These are phyloP conservation scores for Ecliptopera silaceata DNA, from an alignment of 2,888 invertebrate genomes.

Conservation along the genomic window DNA sequence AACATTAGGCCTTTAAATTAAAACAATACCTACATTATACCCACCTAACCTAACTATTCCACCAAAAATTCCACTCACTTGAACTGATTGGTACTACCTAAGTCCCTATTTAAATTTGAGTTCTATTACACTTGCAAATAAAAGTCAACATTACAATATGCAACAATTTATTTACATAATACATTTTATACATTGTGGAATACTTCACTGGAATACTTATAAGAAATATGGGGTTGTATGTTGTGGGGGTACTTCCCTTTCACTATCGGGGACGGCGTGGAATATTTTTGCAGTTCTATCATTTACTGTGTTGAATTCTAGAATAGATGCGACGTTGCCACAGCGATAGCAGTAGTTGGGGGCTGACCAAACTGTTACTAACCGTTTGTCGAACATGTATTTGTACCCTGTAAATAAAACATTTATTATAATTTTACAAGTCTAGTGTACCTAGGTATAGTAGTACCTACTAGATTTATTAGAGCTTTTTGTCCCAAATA, in stretches of 20 bases:
- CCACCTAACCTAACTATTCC: no score
- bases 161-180: constrained; percentile 71
- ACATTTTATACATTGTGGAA: constrained; percentile 47
- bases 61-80: no score
- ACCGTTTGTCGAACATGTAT: constrained; percentile 98
- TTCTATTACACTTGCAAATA: not conserved
- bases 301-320: constrained; percentile 92
- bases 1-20: no score
- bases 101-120: no score
- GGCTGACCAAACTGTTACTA: constrained; percentile 99
- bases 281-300: constrained; percentile 93
- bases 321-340: constrained; percentile 98
- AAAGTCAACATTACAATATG: constrained; percentile 37
- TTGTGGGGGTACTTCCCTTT: constrained; percentile 95
- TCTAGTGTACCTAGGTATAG: no score
- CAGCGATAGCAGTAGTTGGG: constrained; percentile 99
- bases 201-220: constrained; percentile 77
- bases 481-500: no score
- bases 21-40: not conserved
- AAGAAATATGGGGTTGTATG: constrained; percentile 98
- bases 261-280: constrained; percentile 96
- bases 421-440: not conserved
- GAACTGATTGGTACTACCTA: no score
- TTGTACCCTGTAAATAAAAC: constrained; percentile 89
- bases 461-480: no score